Percentiles rank a stretch among this genome's conserved stretches.
phyloP scores from a whole-genome alignment of 1,140 invertebrate genomes.

The Pseudomyrmex flavicornis region DNA sequence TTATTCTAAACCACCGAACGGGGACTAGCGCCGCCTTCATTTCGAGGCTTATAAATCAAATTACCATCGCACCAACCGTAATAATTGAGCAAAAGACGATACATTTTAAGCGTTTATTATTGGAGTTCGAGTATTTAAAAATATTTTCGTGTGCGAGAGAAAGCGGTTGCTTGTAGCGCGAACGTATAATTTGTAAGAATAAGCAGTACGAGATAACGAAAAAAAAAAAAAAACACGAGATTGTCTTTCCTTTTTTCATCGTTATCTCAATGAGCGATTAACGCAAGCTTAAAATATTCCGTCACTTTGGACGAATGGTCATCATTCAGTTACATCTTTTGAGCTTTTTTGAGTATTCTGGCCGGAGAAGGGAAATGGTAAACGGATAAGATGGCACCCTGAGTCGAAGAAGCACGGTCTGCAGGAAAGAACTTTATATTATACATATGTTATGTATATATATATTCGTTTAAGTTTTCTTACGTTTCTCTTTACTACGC shows the following conservation, averaged over 20 bases:
- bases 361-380: conserved; percentile 43
- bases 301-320: conserved; percentile 9
- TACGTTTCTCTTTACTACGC: conserved; percentile 12
- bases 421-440: not conserved
- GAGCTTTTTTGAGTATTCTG: conserved; percentile 51
- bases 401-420: conserved; percentile 82
- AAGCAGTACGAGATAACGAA: conserved; percentile 8
- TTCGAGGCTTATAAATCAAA: conserved; percentile 41
- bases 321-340: conserved; percentile 1
- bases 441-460: no score
- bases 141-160: conserved; percentile 32
- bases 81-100: conserved; percentile 64
- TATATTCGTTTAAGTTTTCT: conserved; percentile 47
- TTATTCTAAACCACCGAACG: conserved; percentile 46
- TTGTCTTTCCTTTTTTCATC: not conserved
- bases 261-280: not conserved
- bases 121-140: conserved; percentile 23
- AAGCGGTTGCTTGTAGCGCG: not conserved
- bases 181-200: conserved; percentile 33
- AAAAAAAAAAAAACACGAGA: conserved; percentile 21
- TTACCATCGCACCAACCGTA: conserved; percentile 45
- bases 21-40: conserved; percentile 38
- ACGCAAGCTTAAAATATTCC: not conserved
- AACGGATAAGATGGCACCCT: conserved; percentile 79
- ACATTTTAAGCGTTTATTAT: conserved; percentile 46